Base-by-base conservation (phyloP, 2,888 invertebrate species). In the Hybos culiciformis region DNA sequence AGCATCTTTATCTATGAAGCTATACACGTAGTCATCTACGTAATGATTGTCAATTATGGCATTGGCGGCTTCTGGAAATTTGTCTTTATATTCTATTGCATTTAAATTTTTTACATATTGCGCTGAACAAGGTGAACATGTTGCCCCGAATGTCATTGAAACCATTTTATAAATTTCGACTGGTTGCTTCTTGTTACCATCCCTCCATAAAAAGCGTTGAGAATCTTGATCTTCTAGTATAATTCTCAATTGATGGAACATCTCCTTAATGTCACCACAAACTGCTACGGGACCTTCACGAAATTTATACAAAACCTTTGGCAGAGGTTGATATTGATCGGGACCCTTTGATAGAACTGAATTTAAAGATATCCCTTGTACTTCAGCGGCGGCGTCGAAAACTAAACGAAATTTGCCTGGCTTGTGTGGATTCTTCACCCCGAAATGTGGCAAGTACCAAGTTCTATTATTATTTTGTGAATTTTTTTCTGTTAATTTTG, bases 221-320 rank as follows among this genome's bases (percentile, higher is more conserved):
- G 56, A 53, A 39, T 54, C 42, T 48, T 56, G 53, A 40, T 60
- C 57, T 36, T 53, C 48, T 2, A 44, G 18, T 5, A 47, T 49
- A 17, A 60, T 55, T 18, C 51, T 44, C 1, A 56, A 44, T 32
- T 58, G 48, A 6, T 55, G 50, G 32, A 57, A 56, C 53, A 57
- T 56, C 48, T 50, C 51, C 43, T 43, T 51, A 4, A 58, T 53
- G 44, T 57, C 56, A 2, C 51, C 52, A 38, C 44, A 44, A 19
- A 63, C 51, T 3, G 57, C 62, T 12, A 60, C 46, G 32, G 41
- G 47, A 21, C 55, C 46, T 48, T 56, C 55, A 12, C 62, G 48
- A 48, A 65, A 65, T 3, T 57, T 53, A 46, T 60, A 51, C 29
- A 62, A 43, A 2, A 61, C 55, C 3, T 59, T 57, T 3, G 54